phyloP scores from a whole-genome alignment of 2,888 invertebrate species.

The Taphrorychus bicolor region DNA sequence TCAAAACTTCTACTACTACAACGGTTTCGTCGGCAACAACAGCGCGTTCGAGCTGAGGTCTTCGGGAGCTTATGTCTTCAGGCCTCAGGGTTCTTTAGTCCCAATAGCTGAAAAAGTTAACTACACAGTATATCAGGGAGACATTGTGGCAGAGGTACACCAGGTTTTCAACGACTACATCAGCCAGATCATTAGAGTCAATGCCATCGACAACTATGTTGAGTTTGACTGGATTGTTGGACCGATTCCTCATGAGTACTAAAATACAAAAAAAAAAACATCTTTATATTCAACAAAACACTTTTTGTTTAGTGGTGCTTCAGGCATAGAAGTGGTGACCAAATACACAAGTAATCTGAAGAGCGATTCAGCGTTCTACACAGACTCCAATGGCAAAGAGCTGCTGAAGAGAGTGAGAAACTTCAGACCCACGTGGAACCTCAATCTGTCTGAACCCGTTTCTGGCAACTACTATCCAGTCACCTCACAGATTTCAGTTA shows the following conservation, averaged over 20 bases:
- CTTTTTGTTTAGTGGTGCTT: conserved; percentile 21
- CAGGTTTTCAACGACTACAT: conserved; percentile 27
- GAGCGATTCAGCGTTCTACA: conserved; percentile 65
- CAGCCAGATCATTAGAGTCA: conserved; percentile 34
- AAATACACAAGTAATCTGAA: conserved; percentile 28
- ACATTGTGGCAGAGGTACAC: conserved; percentile 29
- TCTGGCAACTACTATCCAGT: conserved; percentile 80
- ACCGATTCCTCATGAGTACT: conserved; percentile 28
- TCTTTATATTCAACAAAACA: conserved; percentile 64
- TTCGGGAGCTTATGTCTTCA: conserved; percentile 92
- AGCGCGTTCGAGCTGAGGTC: conserved; percentile 65
- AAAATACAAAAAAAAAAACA: background rate
- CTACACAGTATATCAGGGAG: conserved; percentile 25
- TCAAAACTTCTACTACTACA: conserved; percentile 46
- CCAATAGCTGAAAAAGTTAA: conserved; percentile 20
- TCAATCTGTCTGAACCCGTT: conserved; percentile 64
- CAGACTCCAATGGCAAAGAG: conserved; percentile 82
- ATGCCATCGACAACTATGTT: conserved; percentile 26
- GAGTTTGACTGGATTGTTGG: conserved; percentile 40
- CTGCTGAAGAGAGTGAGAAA: conserved; percentile 67
- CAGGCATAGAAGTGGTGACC: conserved; percentile 36
- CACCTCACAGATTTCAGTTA: conserved; percentile 69
- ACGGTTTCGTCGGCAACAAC: conserved; percentile 69
- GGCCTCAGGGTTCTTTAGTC: conserved; percentile 52
- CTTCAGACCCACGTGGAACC: conserved; percentile 61